These are phyloP conservation scores for Lithobates pipiens DNA, from an alignment of 2,797 vertebrate species.

Conservation along the genomic window DNA sequence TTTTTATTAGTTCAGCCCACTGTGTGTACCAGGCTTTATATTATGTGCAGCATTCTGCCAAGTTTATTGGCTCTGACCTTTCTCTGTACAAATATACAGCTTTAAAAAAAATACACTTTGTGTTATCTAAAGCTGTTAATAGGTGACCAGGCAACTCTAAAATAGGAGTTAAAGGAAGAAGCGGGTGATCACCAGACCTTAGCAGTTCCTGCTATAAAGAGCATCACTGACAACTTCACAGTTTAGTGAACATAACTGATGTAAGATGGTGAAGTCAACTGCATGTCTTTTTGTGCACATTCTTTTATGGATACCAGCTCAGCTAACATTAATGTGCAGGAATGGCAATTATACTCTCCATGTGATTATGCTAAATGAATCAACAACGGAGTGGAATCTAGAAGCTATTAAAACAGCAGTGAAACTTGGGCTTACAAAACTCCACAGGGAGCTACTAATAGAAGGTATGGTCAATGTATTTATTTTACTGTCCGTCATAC, in stretches of 20 bases:
- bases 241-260: neutral
- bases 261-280: slow-evolving; percentile 2
- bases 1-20: too few relatives aligned
- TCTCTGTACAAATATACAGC: slow-evolving; percentile 73
- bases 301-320: neutral
- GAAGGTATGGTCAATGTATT: slow-evolving; percentile 64
- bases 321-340: slow-evolving; percentile 59
- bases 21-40: too few relatives aligned
- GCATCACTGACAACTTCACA: neutral
- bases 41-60: slow-evolving; percentile 1
- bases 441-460: slow-evolving; percentile 71
- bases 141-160: slow-evolving; percentile 67
- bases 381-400: slow-evolving; percentile 74
- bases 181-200: slow-evolving; percentile 22
- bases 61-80: slow-evolving; percentile 74
- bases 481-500: too few relatives aligned
- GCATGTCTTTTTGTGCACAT: slow-evolving; percentile 3
- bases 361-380: slow-evolving; percentile 88
- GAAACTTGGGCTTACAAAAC: slow-evolving; percentile 72
- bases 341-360: slow-evolving; percentile 77
- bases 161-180: slow-evolving; percentile 63
- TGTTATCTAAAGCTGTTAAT: slow-evolving; percentile 69
- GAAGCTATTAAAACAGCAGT: slow-evolving; percentile 74
- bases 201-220: slow-evolving; percentile 63
- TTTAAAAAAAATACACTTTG: slow-evolving; percentile 73